Evolutionary conservation across 2,113 vertebrate genomes (phyloP).

Genomic region (Xenopus laevis): DNA sequence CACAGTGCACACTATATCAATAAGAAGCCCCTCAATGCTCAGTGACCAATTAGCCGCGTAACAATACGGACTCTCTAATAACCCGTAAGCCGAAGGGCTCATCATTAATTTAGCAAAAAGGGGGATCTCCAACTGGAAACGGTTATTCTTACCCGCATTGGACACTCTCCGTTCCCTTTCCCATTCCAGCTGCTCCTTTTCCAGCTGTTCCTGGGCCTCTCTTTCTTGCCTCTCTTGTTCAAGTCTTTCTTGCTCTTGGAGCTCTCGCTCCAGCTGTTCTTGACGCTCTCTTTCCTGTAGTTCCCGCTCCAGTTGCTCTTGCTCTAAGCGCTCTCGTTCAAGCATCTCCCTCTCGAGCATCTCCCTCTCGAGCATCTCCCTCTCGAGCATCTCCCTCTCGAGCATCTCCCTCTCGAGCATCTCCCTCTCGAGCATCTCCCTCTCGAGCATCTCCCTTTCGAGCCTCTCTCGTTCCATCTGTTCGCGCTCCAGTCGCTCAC

Average conservation of each 20-base stretch:
- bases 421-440: slow-evolving; percentile 60
- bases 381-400: slow-evolving; percentile 71
- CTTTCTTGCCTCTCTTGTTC: slow-evolving; percentile 66
- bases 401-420: slow-evolving; percentile 63
- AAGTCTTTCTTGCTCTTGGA: slow-evolving; percentile 68
- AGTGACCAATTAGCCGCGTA: too few species aligned
- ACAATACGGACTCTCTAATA: too few species aligned
- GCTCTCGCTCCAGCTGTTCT: slow-evolving; percentile 59
- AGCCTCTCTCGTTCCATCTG: slow-evolving; percentile 61
- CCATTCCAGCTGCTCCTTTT: slow-evolving; percentile 75
- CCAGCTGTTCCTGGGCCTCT: slow-evolving; percentile 68
- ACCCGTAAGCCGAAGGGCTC: too few species aligned
- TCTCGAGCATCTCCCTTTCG: slow-evolving; percentile 69
- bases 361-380: slow-evolving; percentile 70
- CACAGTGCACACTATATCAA: too few species aligned
- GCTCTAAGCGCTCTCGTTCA: slow-evolving; percentile 72
- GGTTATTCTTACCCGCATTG: slow-evolving; percentile 76
- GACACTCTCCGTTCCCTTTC: slow-evolving; percentile 86
- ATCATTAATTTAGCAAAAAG: too few species aligned
- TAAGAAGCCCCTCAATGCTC: too few species aligned
- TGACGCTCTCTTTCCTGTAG: slow-evolving; percentile 59
- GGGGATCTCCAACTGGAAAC: too few species aligned
- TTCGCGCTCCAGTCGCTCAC: slow-evolving; percentile 60
- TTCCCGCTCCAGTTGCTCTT: slow-evolving; percentile 73
- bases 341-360: slow-evolving; percentile 70